Evolutionary conservation across 2,888 invertebrate species (phyloP).

Genomic region (Meiosimyza platycephala): DNA sequence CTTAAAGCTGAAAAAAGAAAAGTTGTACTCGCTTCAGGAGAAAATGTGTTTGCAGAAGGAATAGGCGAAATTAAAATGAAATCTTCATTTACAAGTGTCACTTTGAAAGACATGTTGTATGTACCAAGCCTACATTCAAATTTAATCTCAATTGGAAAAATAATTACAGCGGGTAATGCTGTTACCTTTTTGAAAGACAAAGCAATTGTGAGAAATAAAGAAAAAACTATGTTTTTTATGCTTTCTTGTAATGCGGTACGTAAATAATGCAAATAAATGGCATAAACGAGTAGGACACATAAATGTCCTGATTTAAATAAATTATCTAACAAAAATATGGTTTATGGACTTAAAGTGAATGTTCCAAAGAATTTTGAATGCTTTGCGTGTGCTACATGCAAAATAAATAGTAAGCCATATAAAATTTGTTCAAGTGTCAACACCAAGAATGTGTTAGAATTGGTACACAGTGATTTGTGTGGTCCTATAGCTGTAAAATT

Average conservation of each 20-base stretch:
- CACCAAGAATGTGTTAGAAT: background rate
- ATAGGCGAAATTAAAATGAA: background rate
- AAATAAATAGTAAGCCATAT: too few species aligned
- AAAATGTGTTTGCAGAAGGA: background rate
- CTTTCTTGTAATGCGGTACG: too few species aligned
- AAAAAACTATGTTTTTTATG: conserved; percentile 19
- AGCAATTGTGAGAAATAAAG: conserved; percentile 23
- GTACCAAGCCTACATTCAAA: background rate
- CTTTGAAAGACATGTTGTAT: too few species aligned
- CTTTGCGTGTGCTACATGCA: too few species aligned
- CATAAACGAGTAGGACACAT: conserved; percentile 39
- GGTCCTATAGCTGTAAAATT: background rate
- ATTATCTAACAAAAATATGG: conserved; percentile 27
- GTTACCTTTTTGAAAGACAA: conserved; percentile 26
- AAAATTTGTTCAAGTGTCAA: too few species aligned
- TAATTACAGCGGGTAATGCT: conserved; percentile 18
- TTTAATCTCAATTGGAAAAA: conserved; percentile 34
- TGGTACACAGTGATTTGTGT: background rate
- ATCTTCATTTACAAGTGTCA: background rate
- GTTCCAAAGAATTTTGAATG: conserved; percentile 8
- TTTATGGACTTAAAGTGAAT: conserved; percentile 20
- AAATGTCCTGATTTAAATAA: conserved; percentile 23
- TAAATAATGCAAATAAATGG: conserved; percentile 23
- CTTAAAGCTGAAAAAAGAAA: background rate
- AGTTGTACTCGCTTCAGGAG: conserved; percentile 5